Conservation (phyloP, 2,113 vertebrate genomes). For the Sardina pilchardus region DNA sequence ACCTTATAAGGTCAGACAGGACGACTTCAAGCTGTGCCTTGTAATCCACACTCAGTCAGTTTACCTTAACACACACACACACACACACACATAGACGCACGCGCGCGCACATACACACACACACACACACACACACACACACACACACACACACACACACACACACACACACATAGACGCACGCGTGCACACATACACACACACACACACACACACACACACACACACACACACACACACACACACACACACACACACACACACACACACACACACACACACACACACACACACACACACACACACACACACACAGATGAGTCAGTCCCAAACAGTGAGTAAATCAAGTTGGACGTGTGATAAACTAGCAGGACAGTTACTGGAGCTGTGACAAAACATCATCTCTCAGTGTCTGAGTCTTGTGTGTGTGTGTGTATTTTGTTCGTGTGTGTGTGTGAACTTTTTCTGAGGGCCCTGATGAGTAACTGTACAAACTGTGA, state of each 20-base stretch:
- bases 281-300: not conserved
- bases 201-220: not conserved
- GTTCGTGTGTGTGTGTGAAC: not conserved
- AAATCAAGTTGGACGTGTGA: not conserved
- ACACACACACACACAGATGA: not conserved
- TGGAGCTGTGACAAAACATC: not conserved
- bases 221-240: conserved; percentile 2
- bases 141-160: not conserved
- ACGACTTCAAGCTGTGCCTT: conserved; percentile 9
- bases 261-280: not conserved
- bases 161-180: too few species aligned
- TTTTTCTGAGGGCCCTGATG: not conserved
- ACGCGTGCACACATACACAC: too few species aligned
- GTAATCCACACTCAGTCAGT: not conserved
- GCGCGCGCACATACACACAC: not conserved
- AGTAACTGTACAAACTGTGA: not conserved
- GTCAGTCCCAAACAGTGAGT: not conserved
- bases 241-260: not conserved
- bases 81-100: not conserved
- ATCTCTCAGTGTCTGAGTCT: not conserved
- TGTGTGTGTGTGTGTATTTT: not conserved
- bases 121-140: too few species aligned
- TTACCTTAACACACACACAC: not conserved
- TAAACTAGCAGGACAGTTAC: conserved; percentile 12
- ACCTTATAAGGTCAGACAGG: not conserved